A percentile compares a stretch with the other conserved stretches of the same genome.
Conservation (phyloP, 2,888 invertebrate species). For the Zelleria hepariella region DNA sequence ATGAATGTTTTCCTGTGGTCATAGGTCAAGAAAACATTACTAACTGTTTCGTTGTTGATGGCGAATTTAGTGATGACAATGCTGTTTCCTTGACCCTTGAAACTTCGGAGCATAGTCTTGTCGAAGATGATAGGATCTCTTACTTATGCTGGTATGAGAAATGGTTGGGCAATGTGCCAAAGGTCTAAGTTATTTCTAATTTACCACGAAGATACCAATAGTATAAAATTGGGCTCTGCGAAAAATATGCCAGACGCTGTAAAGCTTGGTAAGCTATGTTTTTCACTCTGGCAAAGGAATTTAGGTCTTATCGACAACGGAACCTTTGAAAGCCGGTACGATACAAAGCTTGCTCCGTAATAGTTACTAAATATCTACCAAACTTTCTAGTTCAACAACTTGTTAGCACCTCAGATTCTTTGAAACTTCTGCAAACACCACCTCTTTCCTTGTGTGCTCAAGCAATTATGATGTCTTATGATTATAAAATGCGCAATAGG, state of each 20-base stretch:
- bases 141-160: conserved; percentile 16
- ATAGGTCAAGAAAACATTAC: too few species aligned
- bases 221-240: not conserved
- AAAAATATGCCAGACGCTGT: not conserved
- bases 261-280: not conserved
- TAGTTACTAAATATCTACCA: conserved; percentile 33
- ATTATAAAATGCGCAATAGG: not conserved
- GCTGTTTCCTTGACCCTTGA: too few species aligned
- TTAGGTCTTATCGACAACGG: not conserved
- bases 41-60: too few species aligned
- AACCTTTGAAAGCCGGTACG: not conserved
- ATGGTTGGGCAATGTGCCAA: conserved; percentile 25
- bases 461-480: not conserved
- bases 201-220: conserved; percentile 13
- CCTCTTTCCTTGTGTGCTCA: not conserved
- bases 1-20: not conserved
- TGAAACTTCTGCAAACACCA: not conserved
- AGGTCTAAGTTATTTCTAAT: conserved; percentile 19
- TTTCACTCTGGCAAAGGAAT: not conserved
- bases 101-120: not conserved
- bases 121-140: not conserved
- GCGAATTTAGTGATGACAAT: too few species aligned
- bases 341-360: conserved; percentile 42
- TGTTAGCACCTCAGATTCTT: conserved; percentile 30
- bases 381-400: conserved; percentile 42